Evolutionary conservation across 2,888 invertebrate genomes (phyloP).

Genomic region (Agrotis clavis): DNA sequence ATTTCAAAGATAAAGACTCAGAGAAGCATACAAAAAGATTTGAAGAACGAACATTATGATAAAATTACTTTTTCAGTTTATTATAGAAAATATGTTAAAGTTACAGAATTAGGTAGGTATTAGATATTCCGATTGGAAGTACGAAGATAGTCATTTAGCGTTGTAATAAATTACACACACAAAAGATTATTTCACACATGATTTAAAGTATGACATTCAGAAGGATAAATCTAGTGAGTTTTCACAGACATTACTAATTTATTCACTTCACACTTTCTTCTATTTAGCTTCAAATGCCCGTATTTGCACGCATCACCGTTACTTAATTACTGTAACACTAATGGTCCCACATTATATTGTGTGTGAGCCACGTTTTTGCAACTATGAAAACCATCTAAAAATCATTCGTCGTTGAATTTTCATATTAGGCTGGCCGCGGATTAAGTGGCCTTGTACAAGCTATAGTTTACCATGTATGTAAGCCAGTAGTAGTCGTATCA

Average conservation of each 20-base stretch:
- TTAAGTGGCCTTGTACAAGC: slow-evolving; percentile 44
- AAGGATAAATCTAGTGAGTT: slow-evolving; percentile 50
- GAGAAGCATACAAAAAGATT: slow-evolving; percentile 44
- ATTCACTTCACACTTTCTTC: slow-evolving; percentile 48
- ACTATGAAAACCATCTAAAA: slow-evolving; percentile 67
- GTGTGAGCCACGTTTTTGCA: slow-evolving; percentile 75
- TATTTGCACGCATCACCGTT: slow-evolving; percentile 57
- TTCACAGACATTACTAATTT: slow-evolving; percentile 44
- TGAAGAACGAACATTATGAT: slow-evolving; percentile 25
- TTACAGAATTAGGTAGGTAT: slow-evolving; percentile 42
- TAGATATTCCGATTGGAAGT: slow-evolving; percentile 36
- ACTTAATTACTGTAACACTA: slow-evolving; percentile 72
- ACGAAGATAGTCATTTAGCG: slow-evolving; percentile 37
- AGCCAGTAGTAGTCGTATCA: slow-evolving; percentile 58
- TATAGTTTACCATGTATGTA: slow-evolving; percentile 42
- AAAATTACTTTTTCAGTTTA: slow-evolving; percentile 43
- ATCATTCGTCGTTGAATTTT: slow-evolving; percentile 63
- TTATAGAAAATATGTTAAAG: slow-evolving; percentile 40
- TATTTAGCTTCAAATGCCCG: slow-evolving; percentile 43
- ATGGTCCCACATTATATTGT: slow-evolving; percentile 82
- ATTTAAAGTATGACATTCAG: slow-evolving; percentile 56
- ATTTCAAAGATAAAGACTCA: slow-evolving; percentile 32
- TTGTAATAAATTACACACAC: slow-evolving; percentile 49
- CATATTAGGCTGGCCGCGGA: slow-evolving; percentile 60
- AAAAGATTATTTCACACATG: slow-evolving; percentile 51